Evolutionary conservation across 2,113 vertebrate genomes (phyloP).

Genomic region (Vimba vimba): DNA sequence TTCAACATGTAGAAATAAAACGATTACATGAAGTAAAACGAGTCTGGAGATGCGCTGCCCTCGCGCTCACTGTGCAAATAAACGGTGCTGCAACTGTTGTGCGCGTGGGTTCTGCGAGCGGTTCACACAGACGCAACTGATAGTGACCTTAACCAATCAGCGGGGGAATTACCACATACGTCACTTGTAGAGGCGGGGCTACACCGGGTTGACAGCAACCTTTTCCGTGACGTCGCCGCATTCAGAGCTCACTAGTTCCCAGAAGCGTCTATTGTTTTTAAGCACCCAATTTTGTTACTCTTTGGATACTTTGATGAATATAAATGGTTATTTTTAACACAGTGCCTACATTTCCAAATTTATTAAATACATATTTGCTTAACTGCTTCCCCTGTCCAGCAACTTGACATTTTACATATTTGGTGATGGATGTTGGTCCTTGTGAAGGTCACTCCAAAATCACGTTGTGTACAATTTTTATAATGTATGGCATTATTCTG

Average conservation of each 20-base stretch:
- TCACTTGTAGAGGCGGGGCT: not conserved
- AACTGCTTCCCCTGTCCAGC: not conserved
- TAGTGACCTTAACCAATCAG: constrained; percentile 30
- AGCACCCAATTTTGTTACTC: not conserved
- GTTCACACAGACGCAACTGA: constrained; percentile 5
- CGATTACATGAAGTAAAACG: not conserved
- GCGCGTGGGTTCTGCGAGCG: constrained; percentile 17
- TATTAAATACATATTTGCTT: not conserved
- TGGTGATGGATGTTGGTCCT: not conserved
- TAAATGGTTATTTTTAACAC: not conserved
- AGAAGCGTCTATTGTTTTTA: not conserved
- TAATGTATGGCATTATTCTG: not conserved
- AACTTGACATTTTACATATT: not conserved
- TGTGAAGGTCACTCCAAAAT: constrained; percentile 1
- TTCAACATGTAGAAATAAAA: not conserved
- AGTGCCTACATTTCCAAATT: not conserved
- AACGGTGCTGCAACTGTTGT: not conserved
- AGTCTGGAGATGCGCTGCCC: not conserved
- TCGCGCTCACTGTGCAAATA: constrained; percentile 3
- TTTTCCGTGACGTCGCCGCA: constrained; percentile 17
- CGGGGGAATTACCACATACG: constrained; percentile 30
- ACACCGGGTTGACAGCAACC: not conserved
- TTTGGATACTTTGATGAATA: not conserved
- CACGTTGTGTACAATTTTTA: not conserved
- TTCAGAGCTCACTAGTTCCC: not conserved